Evolutionary conservation across 2,113 vertebrate species (phyloP), one percentile per base, ranked within the genome.

Genomic region (Pterocles gutturalis): DNA sequence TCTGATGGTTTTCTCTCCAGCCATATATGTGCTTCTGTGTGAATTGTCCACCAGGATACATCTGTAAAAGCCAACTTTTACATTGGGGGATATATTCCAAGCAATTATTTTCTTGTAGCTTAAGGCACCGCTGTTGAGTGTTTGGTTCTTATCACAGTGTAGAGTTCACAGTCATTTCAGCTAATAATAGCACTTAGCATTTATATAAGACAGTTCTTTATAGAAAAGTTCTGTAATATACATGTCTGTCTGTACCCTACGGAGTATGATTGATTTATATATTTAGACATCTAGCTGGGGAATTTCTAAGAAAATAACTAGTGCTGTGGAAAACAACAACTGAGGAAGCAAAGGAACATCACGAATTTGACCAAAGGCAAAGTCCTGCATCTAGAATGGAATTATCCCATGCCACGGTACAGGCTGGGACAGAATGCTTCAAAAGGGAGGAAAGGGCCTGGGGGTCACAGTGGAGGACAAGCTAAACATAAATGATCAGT

Each of bases 1-100:
- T 86, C n/a, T 83, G 34, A 26, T 31, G 26, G 24, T 92, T 95
- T 96, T 91, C 66, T 91, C 70, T 87, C 73, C 58, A 87, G 87
- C 33, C 4, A 1, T 76, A 15, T 43, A 25, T 77, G 58, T 87
- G 29, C 55, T 89, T 64, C 41, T 77, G 13, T 91, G 33, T 34
- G 29, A 89, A 60, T 41, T 73, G 10, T 65, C 76, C 41, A 45
- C 45, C 58, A 51, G 29, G 13, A 64, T 86, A 20, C 18, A 31
- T 83, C 34, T 67, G 9, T 48, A 80, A 60, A 85, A 88, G 18
- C 31, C 64, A 86, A 9, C 12, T 92, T 89, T 90, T 77, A 31
- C 45, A 57, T 2, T 34, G 17, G 41, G 20, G 22, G 8, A n/a
- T 80, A 21, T 72, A 72, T 83, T 55, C 12, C 15, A 80, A 55